Conservation (phyloP, 2,797 vertebrate species). For the Sebastes taczanowskii region DNA sequence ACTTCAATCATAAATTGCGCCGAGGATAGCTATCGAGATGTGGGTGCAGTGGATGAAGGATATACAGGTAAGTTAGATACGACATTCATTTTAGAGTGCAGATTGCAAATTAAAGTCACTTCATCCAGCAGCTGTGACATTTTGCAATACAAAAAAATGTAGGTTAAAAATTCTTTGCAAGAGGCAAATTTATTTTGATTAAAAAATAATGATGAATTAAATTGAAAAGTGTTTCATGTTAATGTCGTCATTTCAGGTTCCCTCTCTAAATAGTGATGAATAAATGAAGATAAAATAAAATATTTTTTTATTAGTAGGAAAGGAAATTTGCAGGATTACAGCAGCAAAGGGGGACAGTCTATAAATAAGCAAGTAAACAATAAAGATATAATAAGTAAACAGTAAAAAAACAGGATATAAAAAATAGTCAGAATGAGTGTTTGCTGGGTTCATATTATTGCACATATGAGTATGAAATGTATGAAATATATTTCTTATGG, state of each 20-base stretch:
- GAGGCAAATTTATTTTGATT: background rate
- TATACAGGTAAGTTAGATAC: constrained; percentile 54
- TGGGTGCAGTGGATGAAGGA: constrained; percentile 52
- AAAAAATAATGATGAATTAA: background rate
- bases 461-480: no score
- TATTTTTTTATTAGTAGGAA: no score
- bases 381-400: no score
- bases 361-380: no score
- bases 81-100: background rate
- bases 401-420: no score
- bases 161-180: background rate
- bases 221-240: background rate
- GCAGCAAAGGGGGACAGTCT: no score
- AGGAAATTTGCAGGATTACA: no score
- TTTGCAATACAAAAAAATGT: background rate
- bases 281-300: background rate
- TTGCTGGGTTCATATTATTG: no score
- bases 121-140: background rate
- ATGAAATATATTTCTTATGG: no score
- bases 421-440: no score
- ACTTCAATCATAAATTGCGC: constrained; percentile 45
- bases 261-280: background rate
- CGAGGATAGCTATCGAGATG: rapidly evolving
- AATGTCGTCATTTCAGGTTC: background rate
- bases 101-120: background rate